These are phyloP conservation scores for Drosophila varians DNA, from an alignment of 1,140 invertebrate species.

Conservation along the genomic window DNA sequence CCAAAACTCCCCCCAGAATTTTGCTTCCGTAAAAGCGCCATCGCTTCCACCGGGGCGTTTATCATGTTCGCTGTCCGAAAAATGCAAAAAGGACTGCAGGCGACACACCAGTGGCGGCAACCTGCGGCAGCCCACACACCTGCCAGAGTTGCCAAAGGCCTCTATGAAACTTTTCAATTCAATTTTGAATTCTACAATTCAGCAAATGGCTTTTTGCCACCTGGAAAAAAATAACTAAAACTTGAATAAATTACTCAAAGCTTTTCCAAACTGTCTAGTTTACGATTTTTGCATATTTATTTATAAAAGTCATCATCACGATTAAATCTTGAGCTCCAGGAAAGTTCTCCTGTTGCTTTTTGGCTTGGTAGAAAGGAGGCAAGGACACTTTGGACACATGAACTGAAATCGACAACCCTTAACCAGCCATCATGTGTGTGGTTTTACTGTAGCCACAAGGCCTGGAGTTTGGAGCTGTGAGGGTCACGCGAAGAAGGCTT, in stretches of 20 bases:
- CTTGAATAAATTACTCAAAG: no score
- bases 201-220: no score
- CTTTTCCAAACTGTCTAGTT: no score
- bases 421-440: conserved; percentile 24
- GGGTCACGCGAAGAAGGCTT: conserved; percentile 31
- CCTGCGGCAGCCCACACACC: conserved; percentile 17
- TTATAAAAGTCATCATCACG: background rate
- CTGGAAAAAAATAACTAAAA: no score
- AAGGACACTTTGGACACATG: no score
- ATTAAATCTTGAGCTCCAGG: conserved; percentile 12
- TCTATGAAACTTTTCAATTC: background rate
- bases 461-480: conserved; percentile 39
- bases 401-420: conserved; percentile 36
- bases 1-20: conserved; percentile 4
- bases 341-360: no score
- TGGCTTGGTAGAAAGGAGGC: no score
- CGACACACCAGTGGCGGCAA: conserved; percentile 9
- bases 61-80: conserved; percentile 54
- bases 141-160: conserved; percentile 22
- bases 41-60: conserved; percentile 47
- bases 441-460: conserved; percentile 16
- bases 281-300: background rate
- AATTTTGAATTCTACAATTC: no score
- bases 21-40: conserved; percentile 28
- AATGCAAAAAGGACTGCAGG: conserved; percentile 42